Evolutionary conservation across 2,113 vertebrate species (phyloP).

Genomic region (Ranitomeya imitator): DNA sequence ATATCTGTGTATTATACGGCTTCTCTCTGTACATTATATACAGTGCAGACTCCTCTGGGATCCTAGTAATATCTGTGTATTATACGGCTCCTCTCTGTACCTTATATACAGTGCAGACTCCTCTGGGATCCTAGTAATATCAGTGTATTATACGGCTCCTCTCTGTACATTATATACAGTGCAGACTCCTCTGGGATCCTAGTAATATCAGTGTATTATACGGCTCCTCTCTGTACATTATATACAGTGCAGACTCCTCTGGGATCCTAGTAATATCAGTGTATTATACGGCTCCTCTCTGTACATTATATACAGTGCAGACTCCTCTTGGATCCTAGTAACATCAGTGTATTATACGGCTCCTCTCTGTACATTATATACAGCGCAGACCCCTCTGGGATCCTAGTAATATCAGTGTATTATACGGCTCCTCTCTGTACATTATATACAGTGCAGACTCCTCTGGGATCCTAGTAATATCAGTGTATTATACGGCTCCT

Average conservation of each 20-base stretch:
- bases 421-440: neutral
- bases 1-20: slow-evolving; percentile 32
- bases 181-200: slow-evolving; percentile 7
- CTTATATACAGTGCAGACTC: slow-evolving; percentile 8
- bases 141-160: neutral
- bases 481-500: slow-evolving; percentile 1
- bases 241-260: neutral
- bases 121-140: neutral
- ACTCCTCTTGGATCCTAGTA: no score
- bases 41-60: neutral
- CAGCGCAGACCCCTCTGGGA: slow-evolving; percentile 4
- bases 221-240: slow-evolving; percentile 18
- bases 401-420: neutral
- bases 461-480: neutral
- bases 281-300: neutral
- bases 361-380: neutral
- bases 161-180: neutral
- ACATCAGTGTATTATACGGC: slow-evolving; percentile 25
- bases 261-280: slow-evolving; percentile 13
- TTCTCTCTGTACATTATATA: slow-evolving; percentile 31
- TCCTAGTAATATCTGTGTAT: slow-evolving; percentile 17
- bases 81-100: slow-evolving; percentile 15
- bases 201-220: neutral
- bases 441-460: neutral
- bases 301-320: neutral